These are phyloP conservation scores for Nettapus auritus DNA, from an alignment of 2,113 vertebrate species.

Conservation along the genomic window DNA sequence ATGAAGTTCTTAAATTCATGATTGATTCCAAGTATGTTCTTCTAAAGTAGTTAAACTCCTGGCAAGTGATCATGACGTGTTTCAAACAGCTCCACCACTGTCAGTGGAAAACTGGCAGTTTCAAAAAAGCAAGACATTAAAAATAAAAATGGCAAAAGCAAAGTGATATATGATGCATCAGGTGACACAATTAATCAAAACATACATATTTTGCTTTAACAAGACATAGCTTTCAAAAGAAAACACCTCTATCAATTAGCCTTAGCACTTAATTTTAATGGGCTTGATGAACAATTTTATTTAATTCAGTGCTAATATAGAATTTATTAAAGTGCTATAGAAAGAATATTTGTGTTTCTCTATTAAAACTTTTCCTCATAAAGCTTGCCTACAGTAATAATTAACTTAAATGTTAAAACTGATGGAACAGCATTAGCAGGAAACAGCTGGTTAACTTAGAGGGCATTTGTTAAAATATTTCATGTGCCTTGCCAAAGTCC, in stretches of 20 bases:
- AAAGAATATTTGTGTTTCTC: not conserved
- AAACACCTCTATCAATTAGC: not conserved
- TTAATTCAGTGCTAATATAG: not conserved
- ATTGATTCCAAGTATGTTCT: not conserved
- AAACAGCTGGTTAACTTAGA: not conserved
- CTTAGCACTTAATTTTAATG: not conserved
- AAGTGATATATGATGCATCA: not conserved
- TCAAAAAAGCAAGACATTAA: not conserved
- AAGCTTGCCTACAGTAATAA: conserved; percentile 3
- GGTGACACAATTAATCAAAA: not conserved
- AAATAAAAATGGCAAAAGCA: not conserved
- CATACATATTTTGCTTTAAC: not conserved
- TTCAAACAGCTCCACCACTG: not conserved
- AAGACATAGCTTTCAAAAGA: not conserved
- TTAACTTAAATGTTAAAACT: not conserved
- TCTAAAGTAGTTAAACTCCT: not conserved
- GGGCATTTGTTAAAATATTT: not conserved
- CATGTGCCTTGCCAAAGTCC: not conserved
- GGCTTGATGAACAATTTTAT: not conserved
- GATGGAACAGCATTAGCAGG: not conserved
- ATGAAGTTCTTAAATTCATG: not conserved
- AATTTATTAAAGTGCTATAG: conserved; percentile 6
- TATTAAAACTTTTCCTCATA: not conserved
- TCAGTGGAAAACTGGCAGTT: not conserved
- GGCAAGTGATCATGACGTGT: not conserved